phyloP scores from a whole-genome alignment of 2,888 invertebrate species.

The Acanthacorydalis orientalis region DNA sequence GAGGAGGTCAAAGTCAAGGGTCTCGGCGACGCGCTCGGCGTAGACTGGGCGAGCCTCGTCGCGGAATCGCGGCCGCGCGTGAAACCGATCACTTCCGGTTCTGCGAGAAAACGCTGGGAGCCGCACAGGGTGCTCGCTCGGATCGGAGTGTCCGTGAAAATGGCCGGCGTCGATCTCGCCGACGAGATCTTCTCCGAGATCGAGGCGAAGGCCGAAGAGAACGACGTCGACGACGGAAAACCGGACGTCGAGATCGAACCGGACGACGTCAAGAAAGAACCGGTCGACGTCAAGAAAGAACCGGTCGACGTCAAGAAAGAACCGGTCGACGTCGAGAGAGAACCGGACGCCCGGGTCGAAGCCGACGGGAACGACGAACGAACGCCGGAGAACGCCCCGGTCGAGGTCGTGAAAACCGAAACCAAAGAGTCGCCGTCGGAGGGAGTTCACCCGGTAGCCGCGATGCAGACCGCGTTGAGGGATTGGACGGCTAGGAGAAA shows the following conservation, averaged over 20 bases:
- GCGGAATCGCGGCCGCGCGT: constrained; percentile 50
- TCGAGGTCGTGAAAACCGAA: no score
- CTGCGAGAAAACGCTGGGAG: constrained; percentile 60
- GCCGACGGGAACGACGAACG: constrained; percentile 14
- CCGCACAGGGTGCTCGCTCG: constrained; percentile 63
- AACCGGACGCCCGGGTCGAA: constrained; percentile 9
- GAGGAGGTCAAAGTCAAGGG: constrained; percentile 58
- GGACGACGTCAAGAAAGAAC: constrained; percentile 9
- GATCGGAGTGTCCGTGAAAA: constrained; percentile 62
- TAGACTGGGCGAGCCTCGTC: constrained; percentile 84
- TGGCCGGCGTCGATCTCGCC: constrained; percentile 52
- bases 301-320: background rate
- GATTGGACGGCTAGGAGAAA: constrained; percentile 41
- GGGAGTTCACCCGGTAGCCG: constrained; percentile 32
- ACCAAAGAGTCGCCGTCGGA: constrained; percentile 11
- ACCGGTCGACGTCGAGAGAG: constrained; percentile 8
- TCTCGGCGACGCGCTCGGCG: constrained; percentile 84
- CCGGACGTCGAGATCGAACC: background rate
- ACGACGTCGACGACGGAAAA: constrained; percentile 7
- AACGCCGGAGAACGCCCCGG: constrained; percentile 10
- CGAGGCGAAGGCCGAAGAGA: constrained; percentile 14
- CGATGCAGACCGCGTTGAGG: constrained; percentile 42
- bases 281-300: constrained; percentile 7
- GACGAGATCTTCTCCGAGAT: constrained; percentile 25
- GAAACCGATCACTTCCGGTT: constrained; percentile 28